These are phyloP conservation scores for Helicoverpa zea DNA, from an alignment of 1,140 invertebrate species.

Conservation along the genomic window DNA sequence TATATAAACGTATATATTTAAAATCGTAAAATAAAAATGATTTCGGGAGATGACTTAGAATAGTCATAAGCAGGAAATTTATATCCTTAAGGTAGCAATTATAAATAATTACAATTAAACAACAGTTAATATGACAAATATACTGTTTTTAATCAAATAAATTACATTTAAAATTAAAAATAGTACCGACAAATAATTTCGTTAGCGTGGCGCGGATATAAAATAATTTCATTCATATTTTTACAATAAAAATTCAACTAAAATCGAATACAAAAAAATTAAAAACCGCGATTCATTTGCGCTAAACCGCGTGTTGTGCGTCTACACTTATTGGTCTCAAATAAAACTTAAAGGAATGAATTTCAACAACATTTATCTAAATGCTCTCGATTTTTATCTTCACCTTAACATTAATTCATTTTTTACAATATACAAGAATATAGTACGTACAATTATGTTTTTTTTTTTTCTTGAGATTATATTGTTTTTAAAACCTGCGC, in stretches of 20 bases:
- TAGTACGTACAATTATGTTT: constrained; percentile 66
- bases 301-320: constrained; percentile 71
- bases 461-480: constrained; percentile 72
- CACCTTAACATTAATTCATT: constrained; percentile 49
- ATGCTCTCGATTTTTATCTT: constrained; percentile 59
- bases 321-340: constrained; percentile 55
- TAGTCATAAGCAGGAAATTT: too few relatives aligned
- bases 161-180: constrained; percentile 83
- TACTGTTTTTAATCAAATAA: constrained; percentile 85
- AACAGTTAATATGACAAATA: constrained; percentile 74
- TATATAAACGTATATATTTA: too few relatives aligned
- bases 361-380: constrained; percentile 63
- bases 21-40: too few relatives aligned
- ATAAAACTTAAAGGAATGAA: constrained; percentile 65
- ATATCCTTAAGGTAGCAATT: too few relatives aligned
- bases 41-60: too few relatives aligned
- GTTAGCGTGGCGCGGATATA: constrained; percentile 65
- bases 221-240: constrained; percentile 68
- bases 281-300: constrained; percentile 1
- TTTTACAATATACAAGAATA: constrained; percentile 86
- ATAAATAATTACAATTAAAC: constrained; percentile 53
- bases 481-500: constrained; percentile 56
- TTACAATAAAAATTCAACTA: constrained; percentile 50
- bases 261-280: constrained; percentile 32
- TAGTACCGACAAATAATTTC: constrained; percentile 81